A percentile compares a stretch with the other conserved stretches of the same genome.
phyloP scores from a whole-genome alignment of 1,140 invertebrate genomes.

The Trissolcus basalis region DNA sequence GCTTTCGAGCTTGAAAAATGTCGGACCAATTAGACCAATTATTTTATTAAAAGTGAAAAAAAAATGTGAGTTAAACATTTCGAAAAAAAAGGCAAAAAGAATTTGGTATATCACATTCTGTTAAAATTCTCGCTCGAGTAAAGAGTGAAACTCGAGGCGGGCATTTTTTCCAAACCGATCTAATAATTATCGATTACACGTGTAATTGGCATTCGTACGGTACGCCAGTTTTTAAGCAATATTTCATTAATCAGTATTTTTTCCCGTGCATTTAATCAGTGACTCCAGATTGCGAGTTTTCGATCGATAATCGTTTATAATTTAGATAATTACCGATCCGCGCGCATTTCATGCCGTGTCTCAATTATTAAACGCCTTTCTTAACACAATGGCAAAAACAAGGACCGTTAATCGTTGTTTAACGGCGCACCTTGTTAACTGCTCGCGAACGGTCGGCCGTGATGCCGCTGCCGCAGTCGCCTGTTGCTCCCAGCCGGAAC shows the following conservation, averaged over 20 bases:
- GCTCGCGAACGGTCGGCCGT: slow-evolving; percentile 22
- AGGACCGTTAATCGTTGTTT: slow-evolving; percentile 40
- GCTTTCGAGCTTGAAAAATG: too few relatives aligned
- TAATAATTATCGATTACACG: slow-evolving; percentile 36
- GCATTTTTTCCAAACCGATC: not conserved
- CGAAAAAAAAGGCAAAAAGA: too few relatives aligned
- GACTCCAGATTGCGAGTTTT: slow-evolving; percentile 41
- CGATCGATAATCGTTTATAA: slow-evolving; percentile 51
- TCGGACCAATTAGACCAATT: too few relatives aligned
- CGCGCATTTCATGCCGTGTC: slow-evolving; percentile 49
- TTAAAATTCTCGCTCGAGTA: too few relatives aligned
- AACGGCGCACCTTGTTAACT: slow-evolving; percentile 31
- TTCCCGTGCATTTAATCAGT: slow-evolving; percentile 39
- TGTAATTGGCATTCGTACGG: slow-evolving; percentile 16
- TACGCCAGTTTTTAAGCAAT: slow-evolving; percentile 28
- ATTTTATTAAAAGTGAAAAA: too few relatives aligned
- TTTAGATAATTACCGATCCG: slow-evolving; percentile 49
- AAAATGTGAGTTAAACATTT: too few relatives aligned
- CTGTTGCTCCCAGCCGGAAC: slow-evolving; percentile 3
- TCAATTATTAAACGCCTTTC: slow-evolving; percentile 51
- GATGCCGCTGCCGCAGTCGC: slow-evolving; percentile 6
- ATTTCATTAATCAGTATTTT: slow-evolving; percentile 35
- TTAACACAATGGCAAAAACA: slow-evolving; percentile 50
- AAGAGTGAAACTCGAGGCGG: too few relatives aligned
- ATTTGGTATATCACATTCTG: too few relatives aligned